These are phyloP conservation scores for Drosophila borealis DNA, from an alignment of 2,888 invertebrate species.

Conservation along the genomic window DNA sequence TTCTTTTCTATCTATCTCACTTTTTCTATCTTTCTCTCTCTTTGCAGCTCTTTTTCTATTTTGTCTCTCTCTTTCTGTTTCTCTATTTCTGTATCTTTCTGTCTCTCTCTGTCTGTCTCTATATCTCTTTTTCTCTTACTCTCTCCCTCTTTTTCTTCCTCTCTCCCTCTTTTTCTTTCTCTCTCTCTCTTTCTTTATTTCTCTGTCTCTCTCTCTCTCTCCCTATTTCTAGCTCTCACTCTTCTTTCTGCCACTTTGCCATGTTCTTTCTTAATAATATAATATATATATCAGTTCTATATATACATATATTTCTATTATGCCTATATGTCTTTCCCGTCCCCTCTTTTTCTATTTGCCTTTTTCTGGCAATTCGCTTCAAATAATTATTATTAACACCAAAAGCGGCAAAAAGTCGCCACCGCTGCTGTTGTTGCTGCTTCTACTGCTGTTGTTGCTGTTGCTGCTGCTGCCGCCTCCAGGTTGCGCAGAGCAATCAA, in stretches of 20 bases:
- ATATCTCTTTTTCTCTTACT: too few relatives aligned
- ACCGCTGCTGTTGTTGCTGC: constrained; percentile 16
- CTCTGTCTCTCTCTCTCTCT: not conserved
- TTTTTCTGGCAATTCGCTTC: constrained; percentile 34
- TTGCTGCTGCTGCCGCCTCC: constrained; percentile 7
- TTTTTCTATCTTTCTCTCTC: too few relatives aligned
- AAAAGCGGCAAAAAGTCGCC: constrained; percentile 57
- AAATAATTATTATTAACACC: constrained; percentile 77
- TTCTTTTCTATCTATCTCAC: too few relatives aligned
- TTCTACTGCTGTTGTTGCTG: not conserved
- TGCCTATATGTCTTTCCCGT: not conserved
- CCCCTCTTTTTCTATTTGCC: constrained; percentile 3
- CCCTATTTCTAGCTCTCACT: too few relatives aligned
- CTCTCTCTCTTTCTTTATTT: too few relatives aligned
- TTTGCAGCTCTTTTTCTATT: too few relatives aligned
- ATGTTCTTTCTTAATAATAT: not conserved
- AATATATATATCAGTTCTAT: not conserved
- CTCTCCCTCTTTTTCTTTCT: too few relatives aligned
- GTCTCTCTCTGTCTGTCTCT: too few relatives aligned
- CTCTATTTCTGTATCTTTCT: too few relatives aligned
- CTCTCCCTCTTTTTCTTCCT: too few relatives aligned
- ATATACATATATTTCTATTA: not conserved
- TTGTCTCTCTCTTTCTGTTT: too few relatives aligned
- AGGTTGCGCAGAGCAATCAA: constrained; percentile 54
- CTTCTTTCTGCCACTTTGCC: not conserved